These are phyloP conservation scores for Phrynocephalus forsythii DNA, from an alignment of 2,797 vertebrate species.

Conservation along the genomic window DNA sequence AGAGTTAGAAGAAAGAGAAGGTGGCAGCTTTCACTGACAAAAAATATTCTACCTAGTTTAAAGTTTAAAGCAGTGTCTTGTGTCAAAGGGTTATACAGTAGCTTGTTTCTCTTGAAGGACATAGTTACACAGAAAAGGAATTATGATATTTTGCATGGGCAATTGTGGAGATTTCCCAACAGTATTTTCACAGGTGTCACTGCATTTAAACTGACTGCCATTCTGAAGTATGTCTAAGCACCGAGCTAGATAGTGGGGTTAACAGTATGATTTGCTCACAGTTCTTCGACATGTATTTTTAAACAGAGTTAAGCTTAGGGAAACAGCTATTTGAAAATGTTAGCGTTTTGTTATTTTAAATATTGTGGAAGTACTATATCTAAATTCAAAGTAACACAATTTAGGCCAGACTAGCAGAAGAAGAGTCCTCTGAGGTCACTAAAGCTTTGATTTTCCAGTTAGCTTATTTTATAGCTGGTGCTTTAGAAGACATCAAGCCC, in stretches of 20 bases:
- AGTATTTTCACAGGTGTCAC: neutral
- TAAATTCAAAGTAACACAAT: slow-evolving; percentile 77
- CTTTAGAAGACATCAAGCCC: slow-evolving; percentile 76
- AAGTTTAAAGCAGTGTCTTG: neutral
- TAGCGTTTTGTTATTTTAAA: slow-evolving; percentile 69
- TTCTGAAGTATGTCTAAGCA: neutral
- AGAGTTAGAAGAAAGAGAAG: neutral
- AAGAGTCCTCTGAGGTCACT: slow-evolving; percentile 78
- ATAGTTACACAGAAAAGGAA: neutral
- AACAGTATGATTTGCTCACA: slow-evolving; percentile 40
- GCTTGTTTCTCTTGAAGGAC: neutral
- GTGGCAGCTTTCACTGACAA: too few species aligned
- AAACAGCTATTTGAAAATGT: slow-evolving; percentile 62
- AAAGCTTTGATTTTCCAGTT: slow-evolving; percentile 81
- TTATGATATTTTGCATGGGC: neutral
- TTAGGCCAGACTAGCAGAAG: slow-evolving; percentile 73
- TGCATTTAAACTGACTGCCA: neutral
- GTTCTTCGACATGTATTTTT: slow-evolving; percentile 49
- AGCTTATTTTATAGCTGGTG: slow-evolving; percentile 77
- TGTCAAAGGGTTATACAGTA: neutral
- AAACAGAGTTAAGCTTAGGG: slow-evolving; percentile 43
- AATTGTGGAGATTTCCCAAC: neutral
- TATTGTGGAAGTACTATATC: slow-evolving; percentile 63
- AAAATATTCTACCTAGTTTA: neutral
- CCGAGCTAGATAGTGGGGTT: neutral